Conservation (phyloP, 2,888 invertebrate genomes). For the Priocnemis perturbator region DNA sequence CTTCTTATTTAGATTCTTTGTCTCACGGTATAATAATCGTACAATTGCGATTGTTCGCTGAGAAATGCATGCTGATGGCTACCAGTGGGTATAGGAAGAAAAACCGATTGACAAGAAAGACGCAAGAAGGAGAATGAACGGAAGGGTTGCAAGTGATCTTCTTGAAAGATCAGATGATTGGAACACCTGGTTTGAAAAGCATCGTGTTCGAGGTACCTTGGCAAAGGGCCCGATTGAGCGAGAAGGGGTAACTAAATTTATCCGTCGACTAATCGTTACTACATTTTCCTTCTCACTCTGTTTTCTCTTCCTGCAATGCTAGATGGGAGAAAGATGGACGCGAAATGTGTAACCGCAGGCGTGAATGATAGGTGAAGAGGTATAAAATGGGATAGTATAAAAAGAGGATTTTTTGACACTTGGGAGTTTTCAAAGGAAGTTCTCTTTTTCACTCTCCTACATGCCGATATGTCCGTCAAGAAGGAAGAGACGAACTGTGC, state of each 20-base stretch:
- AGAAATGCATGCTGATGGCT: neutral
- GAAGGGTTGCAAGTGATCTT: neutral
- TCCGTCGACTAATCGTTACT: slow-evolving; percentile 55
- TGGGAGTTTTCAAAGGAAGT: slow-evolving; percentile 38
- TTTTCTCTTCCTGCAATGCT: too few species aligned
- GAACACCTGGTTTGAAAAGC: too few species aligned
- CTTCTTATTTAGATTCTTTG: too few species aligned
- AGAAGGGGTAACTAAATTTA: slow-evolving; percentile 54
- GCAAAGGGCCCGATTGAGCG: slow-evolving; percentile 52
- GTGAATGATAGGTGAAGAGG: slow-evolving; percentile 17
- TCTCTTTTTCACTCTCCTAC: slow-evolving; percentile 59
- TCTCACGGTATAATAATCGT: too few species aligned
- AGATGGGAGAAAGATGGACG: too few species aligned
- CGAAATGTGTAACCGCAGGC: neutral
- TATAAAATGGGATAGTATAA: slow-evolving; percentile 21
- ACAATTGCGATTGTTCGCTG: too few species aligned
- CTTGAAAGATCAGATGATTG: too few species aligned
- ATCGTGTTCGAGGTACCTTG: slow-evolving; percentile 37
- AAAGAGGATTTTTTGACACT: slow-evolving; percentile 9
- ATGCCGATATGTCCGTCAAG: slow-evolving; percentile 16
- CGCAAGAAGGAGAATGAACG: neutral
- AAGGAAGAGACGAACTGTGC: too few species aligned
- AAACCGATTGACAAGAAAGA: neutral
- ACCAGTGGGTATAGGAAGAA: neutral
- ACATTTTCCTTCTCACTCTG: slow-evolving; percentile 29